phyloP scores from a whole-genome alignment of 1,140 invertebrate genomes.

The Atta texana region DNA sequence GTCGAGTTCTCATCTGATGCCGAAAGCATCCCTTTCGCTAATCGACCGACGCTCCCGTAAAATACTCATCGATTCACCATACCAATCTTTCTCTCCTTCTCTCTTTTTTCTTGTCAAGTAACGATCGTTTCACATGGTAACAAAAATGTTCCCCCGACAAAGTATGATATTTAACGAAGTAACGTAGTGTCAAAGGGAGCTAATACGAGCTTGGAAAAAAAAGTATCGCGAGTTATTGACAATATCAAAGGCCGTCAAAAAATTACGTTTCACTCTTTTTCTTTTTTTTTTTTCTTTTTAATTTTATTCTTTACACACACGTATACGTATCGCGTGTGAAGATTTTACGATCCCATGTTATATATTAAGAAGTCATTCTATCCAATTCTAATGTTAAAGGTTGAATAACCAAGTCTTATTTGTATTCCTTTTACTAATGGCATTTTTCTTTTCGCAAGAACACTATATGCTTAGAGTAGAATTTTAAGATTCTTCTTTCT shows the following conservation, averaged over 20 bases:
- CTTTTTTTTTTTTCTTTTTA: conserved; percentile 20
- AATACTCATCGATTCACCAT: conserved; percentile 35
- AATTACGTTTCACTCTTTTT: conserved; percentile 41
- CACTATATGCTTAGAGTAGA: too few species aligned
- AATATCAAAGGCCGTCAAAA: conserved; percentile 58
- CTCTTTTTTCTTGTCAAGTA: conserved; percentile 51
- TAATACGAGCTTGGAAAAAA: conserved; percentile 60
- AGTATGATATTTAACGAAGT: conserved; percentile 64
- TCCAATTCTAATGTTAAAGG: background rate
- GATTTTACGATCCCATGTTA: background rate
- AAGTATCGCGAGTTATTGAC: conserved; percentile 25
- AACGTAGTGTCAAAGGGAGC: conserved; percentile 47
- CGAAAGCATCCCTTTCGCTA: conserved; percentile 55
- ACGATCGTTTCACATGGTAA: conserved; percentile 49
- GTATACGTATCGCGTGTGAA: background rate
- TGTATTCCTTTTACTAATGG: too few species aligned
- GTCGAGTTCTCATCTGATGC: conserved; percentile 40
- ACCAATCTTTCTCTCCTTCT: background rate
- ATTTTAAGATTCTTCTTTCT: too few species aligned
- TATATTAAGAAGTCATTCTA: background rate
- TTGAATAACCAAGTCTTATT: too few species aligned
- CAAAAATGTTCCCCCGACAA: conserved; percentile 49
- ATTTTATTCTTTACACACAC: conserved; percentile 24
- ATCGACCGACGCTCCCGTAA: conserved; percentile 52
- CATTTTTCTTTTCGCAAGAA: too few species aligned